Conservation (phyloP, 2,888 invertebrate genomes). For the Pegoplata infirma region DNA sequence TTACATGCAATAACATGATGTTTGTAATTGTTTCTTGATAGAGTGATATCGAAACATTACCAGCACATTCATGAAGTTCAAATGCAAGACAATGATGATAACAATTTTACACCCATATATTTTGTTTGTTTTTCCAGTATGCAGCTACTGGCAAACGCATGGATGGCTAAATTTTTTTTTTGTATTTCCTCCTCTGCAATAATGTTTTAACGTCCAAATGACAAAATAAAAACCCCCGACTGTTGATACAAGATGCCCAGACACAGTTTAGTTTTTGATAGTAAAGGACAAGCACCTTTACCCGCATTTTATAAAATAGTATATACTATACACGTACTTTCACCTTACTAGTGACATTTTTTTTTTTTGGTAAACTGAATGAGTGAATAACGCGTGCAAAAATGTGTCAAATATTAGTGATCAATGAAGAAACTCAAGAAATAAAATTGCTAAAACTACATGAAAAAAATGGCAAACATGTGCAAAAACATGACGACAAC, state of each 20-base stretch:
- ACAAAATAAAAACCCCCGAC: slow-evolving; percentile 9
- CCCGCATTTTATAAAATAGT: slow-evolving; percentile 26
- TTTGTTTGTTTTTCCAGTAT: slow-evolving; percentile 17
- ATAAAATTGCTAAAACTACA: not conserved
- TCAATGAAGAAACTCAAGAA: slow-evolving; percentile 9
- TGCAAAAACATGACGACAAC: slow-evolving; percentile 5
- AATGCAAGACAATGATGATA: slow-evolving; percentile 2
- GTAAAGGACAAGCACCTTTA: slow-evolving; percentile 30
- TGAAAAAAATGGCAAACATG: slow-evolving; percentile 21
- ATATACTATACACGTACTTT: not conserved
- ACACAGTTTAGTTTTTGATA: too few species aligned
- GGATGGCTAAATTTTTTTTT: not conserved
- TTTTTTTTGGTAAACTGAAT: not conserved
- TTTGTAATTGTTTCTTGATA: slow-evolving; percentile 7
- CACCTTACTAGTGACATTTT: slow-evolving; percentile 4
- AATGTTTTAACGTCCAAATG: slow-evolving; percentile 11
- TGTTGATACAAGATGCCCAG: not conserved
- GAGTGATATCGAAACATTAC: slow-evolving; percentile 1
- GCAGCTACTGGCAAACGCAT: slow-evolving; percentile 9
- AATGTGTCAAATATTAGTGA: slow-evolving; percentile 24
- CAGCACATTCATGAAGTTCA: slow-evolving; percentile 8
- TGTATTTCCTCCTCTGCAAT: not conserved
- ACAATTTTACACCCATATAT: slow-evolving; percentile 38
- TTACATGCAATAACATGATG: slow-evolving; percentile 31
- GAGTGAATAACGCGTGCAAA: slow-evolving; percentile 2